Evolutionary conservation across 1,140 invertebrate genomes (phyloP).

Genomic region (Antheraea pernyi): DNA sequence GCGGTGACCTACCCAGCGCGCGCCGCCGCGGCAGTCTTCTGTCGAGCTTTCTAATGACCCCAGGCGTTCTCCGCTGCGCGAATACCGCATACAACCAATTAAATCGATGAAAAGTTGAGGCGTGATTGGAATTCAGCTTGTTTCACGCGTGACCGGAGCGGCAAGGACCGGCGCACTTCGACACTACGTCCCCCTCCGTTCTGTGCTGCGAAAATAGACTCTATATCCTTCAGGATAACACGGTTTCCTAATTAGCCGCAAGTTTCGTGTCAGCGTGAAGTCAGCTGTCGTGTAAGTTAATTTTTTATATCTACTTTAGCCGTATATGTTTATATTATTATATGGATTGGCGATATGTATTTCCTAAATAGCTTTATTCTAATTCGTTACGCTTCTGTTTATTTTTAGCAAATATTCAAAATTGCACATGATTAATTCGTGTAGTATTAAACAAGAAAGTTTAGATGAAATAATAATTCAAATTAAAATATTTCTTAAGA

Average conservation of each 20-base stretch:
- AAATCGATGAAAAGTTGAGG: slow-evolving; percentile 51
- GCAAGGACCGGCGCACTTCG: slow-evolving; percentile 52
- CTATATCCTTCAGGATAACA: slow-evolving; percentile 58
- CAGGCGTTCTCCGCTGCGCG: slow-evolving; percentile 67
- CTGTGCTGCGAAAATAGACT: slow-evolving; percentile 64
- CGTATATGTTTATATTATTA: background rate
- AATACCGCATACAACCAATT: slow-evolving; percentile 43
- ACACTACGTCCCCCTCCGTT: slow-evolving; percentile 18
- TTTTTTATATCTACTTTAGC: background rate
- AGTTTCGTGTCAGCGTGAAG: slow-evolving; percentile 40
- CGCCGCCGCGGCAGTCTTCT: slow-evolving; percentile 76
- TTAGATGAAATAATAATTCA: too few relatives aligned
- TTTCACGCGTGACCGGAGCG: slow-evolving; percentile 47
- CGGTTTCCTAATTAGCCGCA: slow-evolving; percentile 57
- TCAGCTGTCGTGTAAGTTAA: slow-evolving; percentile 25
- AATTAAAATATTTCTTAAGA: too few relatives aligned
- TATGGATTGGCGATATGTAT: background rate
- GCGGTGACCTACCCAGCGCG: slow-evolving; percentile 70
- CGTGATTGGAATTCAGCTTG: slow-evolving; percentile 48
- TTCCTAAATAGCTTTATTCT: too few relatives aligned
- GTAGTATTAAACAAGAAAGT: too few relatives aligned
- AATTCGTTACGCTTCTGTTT: too few relatives aligned
- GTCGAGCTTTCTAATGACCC: slow-evolving; percentile 75
- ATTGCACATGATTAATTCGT: too few relatives aligned
- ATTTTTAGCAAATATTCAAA: too few relatives aligned